Evolutionary conservation across 2,888 invertebrate genomes (phyloP).

Genomic region (Crepidodera aurea): DNA sequence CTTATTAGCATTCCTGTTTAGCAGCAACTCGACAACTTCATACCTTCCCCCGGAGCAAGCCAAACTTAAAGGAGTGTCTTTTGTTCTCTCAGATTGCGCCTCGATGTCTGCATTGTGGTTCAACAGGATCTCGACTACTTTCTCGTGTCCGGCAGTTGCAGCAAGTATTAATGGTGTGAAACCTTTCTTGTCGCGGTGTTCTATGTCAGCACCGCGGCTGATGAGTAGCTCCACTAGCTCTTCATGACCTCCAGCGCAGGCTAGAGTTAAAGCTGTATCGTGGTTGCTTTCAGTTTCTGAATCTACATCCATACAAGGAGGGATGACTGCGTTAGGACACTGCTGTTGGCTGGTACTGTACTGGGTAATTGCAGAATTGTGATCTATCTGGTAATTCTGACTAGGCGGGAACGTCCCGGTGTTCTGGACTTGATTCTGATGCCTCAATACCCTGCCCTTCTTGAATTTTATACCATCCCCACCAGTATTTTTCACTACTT

Average conservation of each 20-base stretch:
- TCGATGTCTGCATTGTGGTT: slow-evolving; percentile 97
- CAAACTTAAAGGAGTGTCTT: slow-evolving; percentile 96
- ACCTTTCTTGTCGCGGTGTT: slow-evolving; percentile 98
- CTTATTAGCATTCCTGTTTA: slow-evolving; percentile 92
- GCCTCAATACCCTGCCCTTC: slow-evolving; percentile 59
- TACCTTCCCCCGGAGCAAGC: slow-evolving; percentile 98
- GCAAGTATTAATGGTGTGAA: slow-evolving; percentile 97
- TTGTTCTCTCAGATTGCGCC: slow-evolving; percentile 98
- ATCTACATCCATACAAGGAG: slow-evolving; percentile 86
- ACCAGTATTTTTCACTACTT: slow-evolving; percentile 45
- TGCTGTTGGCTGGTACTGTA: slow-evolving; percentile 48
- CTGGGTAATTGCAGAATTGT: slow-evolving; percentile 59
- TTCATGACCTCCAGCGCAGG: slow-evolving; percentile 96
- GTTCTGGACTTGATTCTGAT: slow-evolving; percentile 60
- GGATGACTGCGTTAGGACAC: slow-evolving; percentile 51
- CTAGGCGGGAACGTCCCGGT: slow-evolving; percentile 57
- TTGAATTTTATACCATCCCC: slow-evolving; percentile 58
- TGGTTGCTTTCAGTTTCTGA: slow-evolving; percentile 98
- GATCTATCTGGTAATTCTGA: slow-evolving; percentile 64
- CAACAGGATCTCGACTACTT: slow-evolving; percentile 90
- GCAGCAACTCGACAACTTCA: slow-evolving; percentile 92
- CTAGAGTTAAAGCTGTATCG: slow-evolving; percentile 96
- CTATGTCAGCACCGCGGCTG: slow-evolving; percentile 92
- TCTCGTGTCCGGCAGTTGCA: slow-evolving; percentile 94
- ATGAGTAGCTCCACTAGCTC: slow-evolving; percentile 93